phyloP scores from a whole-genome alignment of 92 coral and sea anemone species.

The Blastomussa wellsi region DNA sequence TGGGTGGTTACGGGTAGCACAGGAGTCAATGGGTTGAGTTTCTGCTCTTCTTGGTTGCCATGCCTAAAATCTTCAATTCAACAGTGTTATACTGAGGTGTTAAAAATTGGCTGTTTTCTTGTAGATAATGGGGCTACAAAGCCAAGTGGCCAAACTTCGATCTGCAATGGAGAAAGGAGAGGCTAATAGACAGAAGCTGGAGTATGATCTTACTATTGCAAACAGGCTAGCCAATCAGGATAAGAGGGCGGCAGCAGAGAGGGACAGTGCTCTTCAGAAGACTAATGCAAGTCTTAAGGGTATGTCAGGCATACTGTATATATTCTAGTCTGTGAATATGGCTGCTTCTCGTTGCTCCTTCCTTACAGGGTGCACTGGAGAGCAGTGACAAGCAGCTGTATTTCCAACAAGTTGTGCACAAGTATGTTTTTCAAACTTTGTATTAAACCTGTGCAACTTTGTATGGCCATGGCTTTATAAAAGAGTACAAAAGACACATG shows the following conservation, averaged over 20 bases:
- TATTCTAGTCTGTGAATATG: not conserved
- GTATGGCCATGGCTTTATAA: not conserved
- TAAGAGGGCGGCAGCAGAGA: constrained; percentile 78
- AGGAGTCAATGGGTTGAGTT: too few relatives aligned
- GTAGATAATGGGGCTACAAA: constrained; percentile 80
- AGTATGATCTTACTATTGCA: constrained; percentile 89
- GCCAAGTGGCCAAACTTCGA: constrained; percentile 83
- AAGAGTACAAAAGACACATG: not conserved
- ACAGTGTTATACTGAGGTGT: not conserved
- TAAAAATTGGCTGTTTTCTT: not conserved
- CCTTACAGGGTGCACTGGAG: too few relatives aligned
- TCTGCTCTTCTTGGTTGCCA: too few relatives aligned
- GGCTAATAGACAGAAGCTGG: constrained; percentile 91
- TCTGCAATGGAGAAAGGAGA: constrained; percentile 95
- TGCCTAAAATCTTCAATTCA: not conserved
- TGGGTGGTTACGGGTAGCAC: too few relatives aligned
- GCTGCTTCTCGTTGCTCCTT: too few relatives aligned
- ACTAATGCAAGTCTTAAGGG: constrained; percentile 70
- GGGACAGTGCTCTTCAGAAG: constrained; percentile 70
- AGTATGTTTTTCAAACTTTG: too few relatives aligned
- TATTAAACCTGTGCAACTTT: too few relatives aligned
- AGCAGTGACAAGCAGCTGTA: too few relatives aligned
- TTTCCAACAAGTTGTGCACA: too few relatives aligned
- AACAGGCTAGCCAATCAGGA: constrained; percentile 89
- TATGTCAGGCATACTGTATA: constrained; percentile 15